These are phyloP conservation scores for Scolanthus callimorphus DNA, from an alignment of 92 coral and sea anemone genomes.

Conservation along the genomic window DNA sequence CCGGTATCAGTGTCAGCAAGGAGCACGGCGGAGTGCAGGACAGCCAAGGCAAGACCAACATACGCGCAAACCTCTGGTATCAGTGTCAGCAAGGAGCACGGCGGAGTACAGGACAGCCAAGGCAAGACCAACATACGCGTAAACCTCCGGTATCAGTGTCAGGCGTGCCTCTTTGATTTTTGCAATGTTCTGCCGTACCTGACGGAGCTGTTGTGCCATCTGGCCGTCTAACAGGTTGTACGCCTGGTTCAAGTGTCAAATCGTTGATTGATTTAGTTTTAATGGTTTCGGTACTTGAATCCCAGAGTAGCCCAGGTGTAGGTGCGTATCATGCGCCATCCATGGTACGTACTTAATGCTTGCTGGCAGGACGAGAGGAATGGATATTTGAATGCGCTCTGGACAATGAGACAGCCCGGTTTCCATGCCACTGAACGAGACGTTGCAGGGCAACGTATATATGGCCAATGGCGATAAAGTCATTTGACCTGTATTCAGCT, in stretches of 20 bases:
- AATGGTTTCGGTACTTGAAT: background rate
- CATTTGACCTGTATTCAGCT: background rate
- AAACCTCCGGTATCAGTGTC: too few species aligned
- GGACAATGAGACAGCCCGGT: constrained; percentile 7
- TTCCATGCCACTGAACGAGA: constrained; percentile 9
- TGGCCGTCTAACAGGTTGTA: background rate
- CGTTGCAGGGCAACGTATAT: constrained; percentile 8
- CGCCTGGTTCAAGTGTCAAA: background rate
- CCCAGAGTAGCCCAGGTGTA: background rate
- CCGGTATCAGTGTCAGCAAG: too few species aligned
- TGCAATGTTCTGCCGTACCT: background rate
- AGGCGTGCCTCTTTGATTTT: background rate
- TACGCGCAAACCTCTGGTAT: too few species aligned
- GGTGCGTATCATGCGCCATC: background rate
- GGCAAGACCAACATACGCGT: too few species aligned
- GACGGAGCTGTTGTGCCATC: background rate
- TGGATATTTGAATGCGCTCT: background rate
- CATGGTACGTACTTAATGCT: background rate
- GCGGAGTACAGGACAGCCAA: too few species aligned
- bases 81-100: too few species aligned
- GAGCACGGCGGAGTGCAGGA: too few species aligned
- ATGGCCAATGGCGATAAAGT: background rate
- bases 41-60: too few species aligned
- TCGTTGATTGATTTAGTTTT: background rate
- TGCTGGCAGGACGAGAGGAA: background rate